phyloP scores from a whole-genome alignment of 2,113 vertebrate genomes.

The Fregetta grallaria region DNA sequence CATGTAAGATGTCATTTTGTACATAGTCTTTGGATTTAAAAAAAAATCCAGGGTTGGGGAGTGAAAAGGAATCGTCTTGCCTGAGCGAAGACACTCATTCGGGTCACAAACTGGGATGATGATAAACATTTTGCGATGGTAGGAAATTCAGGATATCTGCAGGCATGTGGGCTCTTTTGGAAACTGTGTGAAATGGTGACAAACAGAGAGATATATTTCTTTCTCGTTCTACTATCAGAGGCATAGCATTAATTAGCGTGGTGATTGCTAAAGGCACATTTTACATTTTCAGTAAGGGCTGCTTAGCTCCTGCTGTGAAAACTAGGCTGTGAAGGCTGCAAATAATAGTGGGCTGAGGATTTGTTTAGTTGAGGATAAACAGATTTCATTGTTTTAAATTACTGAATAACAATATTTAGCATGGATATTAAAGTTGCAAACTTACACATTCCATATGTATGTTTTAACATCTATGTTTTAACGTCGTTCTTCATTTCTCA shows the following conservation, averaged over 20 bases:
- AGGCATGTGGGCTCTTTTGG: constrained; percentile 4
- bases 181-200: background rate
- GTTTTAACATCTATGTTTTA: background rate
- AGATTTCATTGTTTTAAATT: background rate
- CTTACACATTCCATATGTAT: too few relatives aligned
- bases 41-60: background rate
- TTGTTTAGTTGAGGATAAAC: background rate
- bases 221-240: background rate
- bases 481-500: background rate
- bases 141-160: constrained; percentile 2
- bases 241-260: background rate
- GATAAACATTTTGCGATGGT: constrained; percentile 43
- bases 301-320: background rate
- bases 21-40: background rate
- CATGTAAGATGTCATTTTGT: background rate
- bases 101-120: constrained; percentile 51
- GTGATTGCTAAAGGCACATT: background rate
- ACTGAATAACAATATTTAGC: background rate
- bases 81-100: background rate
- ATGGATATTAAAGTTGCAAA: background rate
- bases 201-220: background rate
- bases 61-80: constrained; percentile 19
- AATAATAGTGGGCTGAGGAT: background rate
- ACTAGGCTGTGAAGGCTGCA: background rate
- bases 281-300: background rate